Percentiles rank a stretch among this genome's conserved stretches.
These are phyloP conservation scores for Argopecten irradians DNA, from an alignment of 1,140 invertebrate species.

Conservation along the genomic window DNA sequence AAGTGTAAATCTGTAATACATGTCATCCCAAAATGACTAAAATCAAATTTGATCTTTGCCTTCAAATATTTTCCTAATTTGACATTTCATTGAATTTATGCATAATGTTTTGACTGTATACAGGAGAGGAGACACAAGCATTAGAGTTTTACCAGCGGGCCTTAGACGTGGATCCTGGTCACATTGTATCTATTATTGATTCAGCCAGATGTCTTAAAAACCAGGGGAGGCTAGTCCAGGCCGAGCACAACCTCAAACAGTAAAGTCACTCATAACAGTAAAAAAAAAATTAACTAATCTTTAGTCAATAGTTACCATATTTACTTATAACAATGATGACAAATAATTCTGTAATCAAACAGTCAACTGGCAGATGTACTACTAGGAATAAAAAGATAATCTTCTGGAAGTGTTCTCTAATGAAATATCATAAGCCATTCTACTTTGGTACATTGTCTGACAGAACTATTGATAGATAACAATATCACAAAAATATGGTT, in stretches of 20 bases:
- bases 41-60: not conserved
- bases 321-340: not conserved
- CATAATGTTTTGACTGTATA: not conserved
- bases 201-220: slow-evolving; percentile 53
- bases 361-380: not conserved
- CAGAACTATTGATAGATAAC: not conserved
- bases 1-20: not conserved
- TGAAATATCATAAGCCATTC: not conserved
- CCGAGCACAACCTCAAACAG: slow-evolving; percentile 56
- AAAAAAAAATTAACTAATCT: not conserved
- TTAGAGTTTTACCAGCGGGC: slow-evolving; percentile 72
- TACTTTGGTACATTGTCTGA: not conserved
- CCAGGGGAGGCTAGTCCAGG: slow-evolving; percentile 52
- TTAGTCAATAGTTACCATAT: not conserved
- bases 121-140: slow-evolving; percentile 71
- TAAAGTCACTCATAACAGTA: slow-evolving; percentile 11
- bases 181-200: slow-evolving; percentile 71
- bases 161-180: slow-evolving; percentile 66
- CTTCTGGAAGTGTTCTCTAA: not conserved
- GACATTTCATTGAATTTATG: not conserved
- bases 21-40: not conserved
- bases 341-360: not conserved
- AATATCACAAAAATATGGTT: not conserved
- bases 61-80: not conserved
- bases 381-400: not conserved